Evolutionary conservation across 2,888 invertebrate genomes (phyloP).

Genomic region (Gastracanthus pulcherrimus): DNA sequence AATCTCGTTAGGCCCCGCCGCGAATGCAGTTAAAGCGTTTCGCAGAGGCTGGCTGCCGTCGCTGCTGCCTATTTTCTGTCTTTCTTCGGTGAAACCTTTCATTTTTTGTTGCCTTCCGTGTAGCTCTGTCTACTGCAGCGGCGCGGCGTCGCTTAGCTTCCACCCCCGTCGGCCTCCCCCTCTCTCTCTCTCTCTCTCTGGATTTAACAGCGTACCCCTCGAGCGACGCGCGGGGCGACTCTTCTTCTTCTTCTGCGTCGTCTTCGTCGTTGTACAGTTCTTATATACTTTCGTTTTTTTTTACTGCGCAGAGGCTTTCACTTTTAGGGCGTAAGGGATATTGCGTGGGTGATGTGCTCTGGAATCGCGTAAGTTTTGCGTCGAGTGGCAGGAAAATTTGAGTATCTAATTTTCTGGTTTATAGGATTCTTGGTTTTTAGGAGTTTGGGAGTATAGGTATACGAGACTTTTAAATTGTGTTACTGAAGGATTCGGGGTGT

Average conservation of each 20-base stretch:
- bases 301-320: background rate
- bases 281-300: background rate
- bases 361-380: too few relatives aligned
- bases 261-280: too few relatives aligned
- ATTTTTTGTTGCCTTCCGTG: background rate
- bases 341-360: too few relatives aligned
- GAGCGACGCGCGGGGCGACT: background rate
- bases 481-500: too few relatives aligned
- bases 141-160: background rate
- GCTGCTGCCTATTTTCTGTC: background rate
- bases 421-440: too few relatives aligned
- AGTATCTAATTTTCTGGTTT: too few relatives aligned
- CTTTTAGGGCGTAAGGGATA: background rate
- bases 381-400: too few relatives aligned
- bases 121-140: background rate
- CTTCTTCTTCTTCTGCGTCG: background rate
- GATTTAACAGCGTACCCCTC: background rate
- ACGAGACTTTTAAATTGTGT: too few relatives aligned
- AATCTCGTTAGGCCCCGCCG: constrained; percentile 41
- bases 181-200: too few relatives aligned
- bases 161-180: background rate
- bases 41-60: background rate
- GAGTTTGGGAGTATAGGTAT: too few relatives aligned
- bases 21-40: constrained; percentile 18
- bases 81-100: background rate